phyloP scores from a whole-genome alignment of 2,797 vertebrate genomes.

The Falco novaeseelandiae region DNA sequence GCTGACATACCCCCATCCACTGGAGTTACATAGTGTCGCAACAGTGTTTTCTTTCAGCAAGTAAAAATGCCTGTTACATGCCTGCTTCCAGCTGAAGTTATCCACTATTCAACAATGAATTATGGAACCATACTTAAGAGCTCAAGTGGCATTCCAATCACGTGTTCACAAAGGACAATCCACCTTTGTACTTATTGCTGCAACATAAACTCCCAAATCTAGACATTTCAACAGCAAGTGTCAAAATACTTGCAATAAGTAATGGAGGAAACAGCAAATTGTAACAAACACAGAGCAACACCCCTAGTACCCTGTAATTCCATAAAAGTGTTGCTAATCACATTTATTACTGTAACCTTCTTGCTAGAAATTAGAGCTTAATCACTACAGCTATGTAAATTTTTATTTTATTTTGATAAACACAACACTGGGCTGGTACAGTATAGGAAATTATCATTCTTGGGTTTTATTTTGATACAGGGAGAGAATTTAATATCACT shows the following conservation, averaged over 20 bases:
- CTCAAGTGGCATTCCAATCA: neutral
- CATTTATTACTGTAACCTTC: neutral
- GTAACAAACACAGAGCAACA: neutral
- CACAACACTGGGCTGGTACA: neutral
- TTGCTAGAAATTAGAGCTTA: neutral
- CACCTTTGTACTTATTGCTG: constrained; percentile 13
- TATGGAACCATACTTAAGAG: constrained; percentile 32
- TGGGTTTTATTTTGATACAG: neutral
- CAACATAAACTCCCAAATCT: constrained; percentile 17
- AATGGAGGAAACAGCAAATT: neutral
- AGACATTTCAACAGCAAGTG: neutral
- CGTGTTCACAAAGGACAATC: neutral
- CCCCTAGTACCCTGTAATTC: neutral
- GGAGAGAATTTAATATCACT: neutral
- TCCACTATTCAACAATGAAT: neutral
- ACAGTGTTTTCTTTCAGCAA: neutral
- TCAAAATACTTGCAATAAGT: neutral
- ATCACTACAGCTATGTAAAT: neutral
- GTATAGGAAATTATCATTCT: neutral
- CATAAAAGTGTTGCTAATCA: neutral
- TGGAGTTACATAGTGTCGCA: neutral
- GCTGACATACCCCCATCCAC: neutral
- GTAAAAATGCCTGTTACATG: neutral
- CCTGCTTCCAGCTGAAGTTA: neutral
- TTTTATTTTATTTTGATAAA: neutral